These are phyloP conservation scores for Melanotus villosus DNA, from an alignment of 2,888 invertebrate genomes.

Conservation along the genomic window DNA sequence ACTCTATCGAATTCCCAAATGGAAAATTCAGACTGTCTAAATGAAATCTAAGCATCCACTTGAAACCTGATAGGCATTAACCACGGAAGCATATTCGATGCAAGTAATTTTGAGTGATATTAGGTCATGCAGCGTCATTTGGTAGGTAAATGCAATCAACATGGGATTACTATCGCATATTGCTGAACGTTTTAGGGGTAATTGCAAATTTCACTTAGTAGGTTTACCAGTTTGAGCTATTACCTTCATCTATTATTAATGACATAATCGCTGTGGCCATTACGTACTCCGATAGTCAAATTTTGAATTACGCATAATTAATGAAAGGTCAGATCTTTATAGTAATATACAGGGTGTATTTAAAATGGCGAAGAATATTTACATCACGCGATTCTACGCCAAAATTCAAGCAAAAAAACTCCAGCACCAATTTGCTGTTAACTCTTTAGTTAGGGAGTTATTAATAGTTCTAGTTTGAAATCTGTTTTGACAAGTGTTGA, in stretches of 20 bases:
- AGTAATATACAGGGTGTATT: constrained; percentile 6
- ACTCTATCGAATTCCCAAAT: constrained; percentile 5
- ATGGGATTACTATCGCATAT: constrained; percentile 31
- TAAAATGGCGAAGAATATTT: too few relatives aligned
- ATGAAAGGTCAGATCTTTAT: constrained; percentile 6
- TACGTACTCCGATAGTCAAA: constrained; percentile 16
- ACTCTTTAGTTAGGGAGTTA: too few relatives aligned
- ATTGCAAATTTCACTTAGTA: constrained; percentile 33
- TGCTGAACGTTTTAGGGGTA: constrained; percentile 22
- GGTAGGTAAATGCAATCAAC: constrained; percentile 28
- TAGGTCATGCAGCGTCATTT: constrained; percentile 15
- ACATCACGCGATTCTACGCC: too few relatives aligned
- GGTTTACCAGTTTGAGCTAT: constrained; percentile 31
- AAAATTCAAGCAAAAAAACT: too few relatives aligned
- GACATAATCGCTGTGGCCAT: constrained; percentile 27
- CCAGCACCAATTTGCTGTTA: too few relatives aligned
- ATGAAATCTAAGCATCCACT: constrained; percentile 19
- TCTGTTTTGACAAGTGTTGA: too few relatives aligned
- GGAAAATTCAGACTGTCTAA: constrained; percentile 12
- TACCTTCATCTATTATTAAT: constrained; percentile 34
- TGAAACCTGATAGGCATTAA: constrained; percentile 10
- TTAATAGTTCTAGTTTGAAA: too few relatives aligned
- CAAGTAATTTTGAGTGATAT: constrained; percentile 26
- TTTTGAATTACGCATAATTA: constrained; percentile 15
- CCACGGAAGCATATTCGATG: not conserved